Base-by-base conservation (phyloP, 2,888 invertebrate genomes). In the Folsomia candida region DNA sequence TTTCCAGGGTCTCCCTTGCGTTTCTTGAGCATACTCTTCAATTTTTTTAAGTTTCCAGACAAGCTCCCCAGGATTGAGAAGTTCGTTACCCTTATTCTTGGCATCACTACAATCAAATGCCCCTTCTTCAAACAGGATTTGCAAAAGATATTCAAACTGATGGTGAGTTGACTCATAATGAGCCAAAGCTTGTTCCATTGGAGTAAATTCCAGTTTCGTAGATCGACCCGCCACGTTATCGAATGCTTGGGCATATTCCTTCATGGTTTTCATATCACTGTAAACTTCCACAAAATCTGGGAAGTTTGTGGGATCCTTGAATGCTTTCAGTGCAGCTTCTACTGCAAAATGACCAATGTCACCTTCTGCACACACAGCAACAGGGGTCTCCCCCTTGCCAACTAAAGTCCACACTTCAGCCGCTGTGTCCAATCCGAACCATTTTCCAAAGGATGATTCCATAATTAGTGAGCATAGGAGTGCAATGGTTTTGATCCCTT, bases 11-110 rank as follows among this genome's bases (percentile, higher is more conserved):
- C 59, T 24, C 3, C 72, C 72, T 11, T 62, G 27, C 11, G 67
- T 69, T 63, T 72, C 67, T 51, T 63, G 9, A 24, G 72, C 66
- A 59, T 67, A 72, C 11, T 69, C 72, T 27, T 72, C 69, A 47
- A 72, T 47, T 37, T 65, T 72, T 26, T 72, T 69, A 22, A 69
- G 54, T 22, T 72, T 69, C 72, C 72, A 72, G 14, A 20, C 6
- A 9, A 63, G 51, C 26, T 72, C 69, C 1, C 51, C 20, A 1
- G 72, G 72, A 58, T 72, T 72, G 0, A 72, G 69, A 6, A 72
- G 14, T 2, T 62, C 14, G 57, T 72, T 72, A 2, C 72, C 72
- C 18, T 25, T 67, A n/a, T n/a, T n/a, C n/a, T n/a, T n/a, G 2
- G 72, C 1, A 18, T 69, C 62, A 3, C 67, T 37, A 51, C 63